Conservation (phyloP, 2,888 invertebrate genomes). For the Aplocera efformata region DNA sequence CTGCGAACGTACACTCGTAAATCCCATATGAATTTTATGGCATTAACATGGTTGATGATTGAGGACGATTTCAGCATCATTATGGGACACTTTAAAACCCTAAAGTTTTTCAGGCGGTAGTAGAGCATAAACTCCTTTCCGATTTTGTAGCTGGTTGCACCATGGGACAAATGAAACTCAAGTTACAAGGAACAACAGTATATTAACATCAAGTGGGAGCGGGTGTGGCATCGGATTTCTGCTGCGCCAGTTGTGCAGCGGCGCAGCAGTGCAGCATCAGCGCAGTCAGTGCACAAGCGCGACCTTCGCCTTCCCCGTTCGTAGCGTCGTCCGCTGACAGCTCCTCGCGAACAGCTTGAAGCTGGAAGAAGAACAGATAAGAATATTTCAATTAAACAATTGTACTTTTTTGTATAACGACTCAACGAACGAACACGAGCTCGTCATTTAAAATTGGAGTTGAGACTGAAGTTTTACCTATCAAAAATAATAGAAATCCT, state of each 20-base stretch:
- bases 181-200: constrained; percentile 44
- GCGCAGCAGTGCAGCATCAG: constrained; percentile 97
- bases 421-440: too few relatives aligned
- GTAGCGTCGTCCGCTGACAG: constrained; percentile 60
- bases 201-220: constrained; percentile 58
- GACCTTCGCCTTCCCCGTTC: constrained; percentile 83
- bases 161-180: constrained; percentile 28
- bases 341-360: constrained; percentile 70
- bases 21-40: constrained; percentile 7
- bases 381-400: too few relatives aligned
- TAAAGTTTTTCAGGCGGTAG: too few relatives aligned
- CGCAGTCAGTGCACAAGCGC: constrained; percentile 94
- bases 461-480: too few relatives aligned
- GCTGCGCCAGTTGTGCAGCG: constrained; percentile 89
- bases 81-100: too few relatives aligned
- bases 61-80: too few relatives aligned
- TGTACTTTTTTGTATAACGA: too few relatives aligned
- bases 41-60: too few relatives aligned
- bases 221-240: constrained; percentile 42
- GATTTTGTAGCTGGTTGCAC: too few relatives aligned
- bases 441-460: too few relatives aligned
- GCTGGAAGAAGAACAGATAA: constrained; percentile 38
- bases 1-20: constrained; percentile 29
- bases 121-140: too few relatives aligned
- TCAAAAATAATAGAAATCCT: too few relatives aligned